Evolutionary conservation across 2,797 vertebrate genomes (phyloP).

Genomic region (Sphaeramia orbicularis): DNA sequence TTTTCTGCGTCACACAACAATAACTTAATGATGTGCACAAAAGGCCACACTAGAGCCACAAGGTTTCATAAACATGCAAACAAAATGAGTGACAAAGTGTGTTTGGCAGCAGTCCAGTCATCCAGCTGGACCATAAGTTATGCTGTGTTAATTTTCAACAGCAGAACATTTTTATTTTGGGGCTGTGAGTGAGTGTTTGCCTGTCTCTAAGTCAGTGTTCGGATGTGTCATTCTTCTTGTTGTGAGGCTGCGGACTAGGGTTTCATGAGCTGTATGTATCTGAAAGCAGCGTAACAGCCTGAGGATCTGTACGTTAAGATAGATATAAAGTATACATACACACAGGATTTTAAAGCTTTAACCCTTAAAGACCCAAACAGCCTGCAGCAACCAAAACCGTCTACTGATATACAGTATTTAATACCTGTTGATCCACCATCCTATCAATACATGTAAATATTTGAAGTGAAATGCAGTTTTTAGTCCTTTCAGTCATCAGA

Average conservation of each 20-base stretch:
- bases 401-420: no score
- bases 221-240: constrained; percentile 15
- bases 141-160: constrained; percentile 35
- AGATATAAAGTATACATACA: neutral
- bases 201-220: constrained; percentile 12
- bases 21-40: neutral
- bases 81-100: constrained; percentile 23
- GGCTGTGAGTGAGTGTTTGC: neutral
- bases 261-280: constrained; percentile 38
- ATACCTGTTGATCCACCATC: no score
- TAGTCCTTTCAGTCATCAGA: no score
- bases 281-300: constrained; percentile 19
- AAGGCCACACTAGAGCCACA: neutral
- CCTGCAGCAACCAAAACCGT: no score
- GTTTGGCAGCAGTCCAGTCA: constrained; percentile 21
- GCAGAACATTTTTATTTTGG: constrained; percentile 22
- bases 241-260: constrained; percentile 5
- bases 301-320: constrained; percentile 17
- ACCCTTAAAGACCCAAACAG: no score
- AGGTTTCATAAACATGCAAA: neutral
- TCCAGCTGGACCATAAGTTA: constrained; percentile 26
- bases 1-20: no score
- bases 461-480: no score
- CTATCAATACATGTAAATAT: no score
- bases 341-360: constrained; percentile 20